Base-by-base conservation (phyloP, 1,140 invertebrate genomes). In the Drosophila nigrodunni region DNA sequence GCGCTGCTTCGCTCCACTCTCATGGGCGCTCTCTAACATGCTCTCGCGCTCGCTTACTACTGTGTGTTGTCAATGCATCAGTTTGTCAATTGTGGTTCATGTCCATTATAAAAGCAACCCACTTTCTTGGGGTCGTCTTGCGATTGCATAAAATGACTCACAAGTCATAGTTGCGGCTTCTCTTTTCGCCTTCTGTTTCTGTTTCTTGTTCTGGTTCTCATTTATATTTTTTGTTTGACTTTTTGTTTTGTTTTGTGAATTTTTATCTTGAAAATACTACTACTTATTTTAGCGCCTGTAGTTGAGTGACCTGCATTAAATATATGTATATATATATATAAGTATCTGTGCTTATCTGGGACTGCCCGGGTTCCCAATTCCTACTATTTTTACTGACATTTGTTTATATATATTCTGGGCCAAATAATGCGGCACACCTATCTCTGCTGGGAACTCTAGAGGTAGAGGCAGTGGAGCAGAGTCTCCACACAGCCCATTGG, bases 141-240 rank as follows among this genome's bases (percentile, higher is more conserved):
- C 62, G 68, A 89, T 81, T 89, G 80, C 85, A 89, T 81, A 89
- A 89, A 89, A 89, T 89, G 85, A 89, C 58, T 89, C 85, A 88
- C 85, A 85, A 80, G 71, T 69, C 70, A 44, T 47, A 25, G 55
- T 60, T 55, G 69, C 75, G 75, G 61, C 61, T 78, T 80, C 64
- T 70, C 67, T 68, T 77, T 80, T 77, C 41, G 66, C 73, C 57
- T 62, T 43, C 37, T 78, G 74, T 62, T 64, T 82, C 58, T 39
- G n/a, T 6, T 55, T 9, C 37, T 44, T 21, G 18, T 62, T 43
- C 37, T 78, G 74, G 58, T 64, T 82, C 58, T 39, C 6, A 2
- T 55, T 9, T 15, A 30, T 6, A 30, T 30, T 21, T 59, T 62
- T 30, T 62, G 57, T 50, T 61, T 52, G 41, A 54, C 64, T 41